phyloP scores from a whole-genome alignment of 92 coral and sea anemone species.

The Siderastrea radians region DNA sequence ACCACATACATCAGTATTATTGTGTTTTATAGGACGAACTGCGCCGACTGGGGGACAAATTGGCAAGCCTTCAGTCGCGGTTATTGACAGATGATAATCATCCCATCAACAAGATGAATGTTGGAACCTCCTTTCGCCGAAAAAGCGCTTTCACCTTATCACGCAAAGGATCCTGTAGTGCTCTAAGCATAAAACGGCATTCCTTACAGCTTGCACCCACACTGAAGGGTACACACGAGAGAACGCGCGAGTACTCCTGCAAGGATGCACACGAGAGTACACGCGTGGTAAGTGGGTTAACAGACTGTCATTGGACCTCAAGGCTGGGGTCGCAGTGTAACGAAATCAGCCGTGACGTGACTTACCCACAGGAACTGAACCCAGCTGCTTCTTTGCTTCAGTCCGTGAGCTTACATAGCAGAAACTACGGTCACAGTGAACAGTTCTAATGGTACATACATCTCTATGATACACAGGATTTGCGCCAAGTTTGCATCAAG shows the following conservation, averaged over 20 bases:
- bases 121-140: constrained; percentile 3
- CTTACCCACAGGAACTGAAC: constrained; percentile 20
- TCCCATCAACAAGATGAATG: constrained; percentile 1
- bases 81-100: constrained; percentile 45
- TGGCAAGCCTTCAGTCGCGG: constrained; percentile 53
- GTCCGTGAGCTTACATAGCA: constrained; percentile 11
- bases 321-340: background rate
- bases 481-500: no score
- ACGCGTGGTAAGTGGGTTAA: background rate
- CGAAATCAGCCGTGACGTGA: background rate
- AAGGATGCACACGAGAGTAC: background rate
- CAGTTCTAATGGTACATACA: no score
- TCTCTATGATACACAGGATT: no score
- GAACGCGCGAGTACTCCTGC: background rate
- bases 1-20: background rate
- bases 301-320: background rate
- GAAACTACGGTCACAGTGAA: background rate
- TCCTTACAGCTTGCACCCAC: constrained; percentile 12
- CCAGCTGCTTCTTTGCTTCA: background rate
- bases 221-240: background rate
- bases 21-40: constrained; percentile 52
- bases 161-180: background rate
- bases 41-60: constrained; percentile 49
- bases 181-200: constrained; percentile 8
- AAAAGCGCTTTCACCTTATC: constrained; percentile 33